These are phyloP conservation scores for Lobophora halterata DNA, from an alignment of 2,888 invertebrate species.

Conservation along the genomic window DNA sequence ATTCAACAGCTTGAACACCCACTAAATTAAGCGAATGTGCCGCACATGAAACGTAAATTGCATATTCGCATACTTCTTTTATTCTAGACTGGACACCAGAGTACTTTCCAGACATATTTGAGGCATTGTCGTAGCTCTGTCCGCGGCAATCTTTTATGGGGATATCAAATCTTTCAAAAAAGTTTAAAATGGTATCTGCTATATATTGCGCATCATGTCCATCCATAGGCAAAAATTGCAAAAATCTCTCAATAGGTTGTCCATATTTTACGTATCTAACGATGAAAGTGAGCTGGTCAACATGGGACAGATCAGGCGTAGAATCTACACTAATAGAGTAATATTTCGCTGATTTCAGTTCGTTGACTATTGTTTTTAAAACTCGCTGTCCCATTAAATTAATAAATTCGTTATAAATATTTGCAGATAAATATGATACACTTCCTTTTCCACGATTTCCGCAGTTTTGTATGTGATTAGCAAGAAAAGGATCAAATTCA, in stretches of 20 bases:
- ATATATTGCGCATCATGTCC: slow-evolving; percentile 4
- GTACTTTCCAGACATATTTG: slow-evolving; percentile 1
- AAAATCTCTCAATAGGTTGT: too few species aligned
- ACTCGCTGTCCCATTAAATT: slow-evolving; percentile 3
- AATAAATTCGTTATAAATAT: slow-evolving; percentile 6
- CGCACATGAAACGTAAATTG: background rate
- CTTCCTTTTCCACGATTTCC: slow-evolving; percentile 2
- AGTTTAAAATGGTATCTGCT: background rate
- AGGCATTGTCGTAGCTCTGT: slow-evolving; percentile 1
- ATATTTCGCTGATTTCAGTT: too few species aligned
- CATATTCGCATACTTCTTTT: background rate
- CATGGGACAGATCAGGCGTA: too few species aligned
- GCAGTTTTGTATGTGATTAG: background rate
- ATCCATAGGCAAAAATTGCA: too few species aligned
- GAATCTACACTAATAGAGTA: too few species aligned
- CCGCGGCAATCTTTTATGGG: background rate
- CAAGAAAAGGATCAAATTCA: slow-evolving; percentile 23
- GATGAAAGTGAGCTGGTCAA: too few species aligned
- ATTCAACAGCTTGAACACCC: background rate
- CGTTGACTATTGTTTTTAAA: background rate
- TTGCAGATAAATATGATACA: background rate
- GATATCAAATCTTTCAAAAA: slow-evolving; percentile 4
- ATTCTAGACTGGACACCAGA: background rate
- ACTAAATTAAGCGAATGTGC: slow-evolving; percentile 7
- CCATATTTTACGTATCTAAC: too few species aligned